These are phyloP conservation scores for Tenualosa thibaudeaui DNA, from an alignment of 2,797 vertebrate genomes.

Conservation along the genomic window DNA sequence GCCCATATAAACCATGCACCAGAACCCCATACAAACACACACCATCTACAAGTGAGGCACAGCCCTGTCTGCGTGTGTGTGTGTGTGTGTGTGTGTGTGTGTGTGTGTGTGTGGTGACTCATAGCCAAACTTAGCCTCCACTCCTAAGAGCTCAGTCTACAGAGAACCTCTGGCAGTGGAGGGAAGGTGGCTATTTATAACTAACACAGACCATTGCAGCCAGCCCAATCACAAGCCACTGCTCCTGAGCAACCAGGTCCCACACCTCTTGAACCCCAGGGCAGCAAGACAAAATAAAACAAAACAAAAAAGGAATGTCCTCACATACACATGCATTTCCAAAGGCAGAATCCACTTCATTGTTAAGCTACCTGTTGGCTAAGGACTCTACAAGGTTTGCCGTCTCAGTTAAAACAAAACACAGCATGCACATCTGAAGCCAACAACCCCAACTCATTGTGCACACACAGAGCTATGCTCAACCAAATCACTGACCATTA, in stretches of 20 bases:
- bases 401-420: background rate
- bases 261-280: constrained; percentile 44
- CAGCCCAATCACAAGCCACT: constrained; percentile 38
- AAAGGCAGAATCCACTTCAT: background rate
- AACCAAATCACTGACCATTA: too few species aligned
- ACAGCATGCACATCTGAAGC: background rate
- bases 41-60: background rate
- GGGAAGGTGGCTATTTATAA: constrained; percentile 67
- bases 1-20: background rate
- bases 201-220: constrained; percentile 51
- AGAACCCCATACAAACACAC: background rate
- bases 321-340: background rate
- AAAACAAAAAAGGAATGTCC: constrained; percentile 27
- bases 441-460: background rate
- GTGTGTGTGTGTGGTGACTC: constrained; percentile 54
- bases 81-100: constrained; percentile 1
- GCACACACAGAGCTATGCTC: background rate
- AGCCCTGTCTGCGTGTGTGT: background rate
- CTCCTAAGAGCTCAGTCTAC: constrained; percentile 65
- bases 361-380: background rate
- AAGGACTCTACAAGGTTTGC: background rate
- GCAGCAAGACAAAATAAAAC: constrained; percentile 53
- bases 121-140: constrained; percentile 75
- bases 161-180: constrained; percentile 15
- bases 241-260: background rate